Evolutionary conservation across 2,888 invertebrate species (phyloP).

Genomic region (Notodonta ziczac): DNA sequence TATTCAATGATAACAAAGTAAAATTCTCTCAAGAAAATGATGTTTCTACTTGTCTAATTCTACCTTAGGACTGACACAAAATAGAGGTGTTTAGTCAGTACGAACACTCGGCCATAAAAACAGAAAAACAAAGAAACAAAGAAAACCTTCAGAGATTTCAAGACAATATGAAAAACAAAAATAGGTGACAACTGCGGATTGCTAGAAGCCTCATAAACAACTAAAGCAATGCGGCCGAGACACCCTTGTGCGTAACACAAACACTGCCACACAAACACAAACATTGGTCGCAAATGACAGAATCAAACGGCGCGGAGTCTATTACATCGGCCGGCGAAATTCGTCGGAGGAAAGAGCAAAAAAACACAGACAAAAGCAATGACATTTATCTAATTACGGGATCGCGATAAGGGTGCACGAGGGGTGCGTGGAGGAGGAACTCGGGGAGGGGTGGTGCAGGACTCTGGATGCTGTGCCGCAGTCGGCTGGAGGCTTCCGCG

Average conservation of each 20-base stretch:
- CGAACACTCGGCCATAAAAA: too few relatives aligned
- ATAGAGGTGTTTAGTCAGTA: too few relatives aligned
- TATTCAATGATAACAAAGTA: too few relatives aligned
- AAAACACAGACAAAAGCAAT: slow-evolving; percentile 72
- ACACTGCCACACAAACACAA: slow-evolving; percentile 31
- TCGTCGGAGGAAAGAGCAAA: slow-evolving; percentile 54
- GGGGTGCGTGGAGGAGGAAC: slow-evolving; percentile 47
- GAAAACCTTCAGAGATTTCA: background rate
- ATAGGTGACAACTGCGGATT: slow-evolving; percentile 42
- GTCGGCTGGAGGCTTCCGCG: slow-evolving; percentile 49
- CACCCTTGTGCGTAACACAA: slow-evolving; percentile 34
- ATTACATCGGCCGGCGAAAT: slow-evolving; percentile 59
- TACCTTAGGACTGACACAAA: too few relatives aligned
- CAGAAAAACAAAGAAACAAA: background rate
- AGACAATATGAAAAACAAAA: slow-evolving; percentile 40
- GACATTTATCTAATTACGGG: slow-evolving; percentile 83
- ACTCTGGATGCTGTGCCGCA: slow-evolving; percentile 63
- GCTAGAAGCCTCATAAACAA: slow-evolving; percentile 43
- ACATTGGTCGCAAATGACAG: slow-evolving; percentile 49
- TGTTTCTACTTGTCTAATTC: too few relatives aligned
- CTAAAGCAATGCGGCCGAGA: slow-evolving; percentile 37
- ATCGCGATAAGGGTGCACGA: slow-evolving; percentile 72
- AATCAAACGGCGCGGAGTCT: slow-evolving; percentile 51
- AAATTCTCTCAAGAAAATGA: too few relatives aligned
- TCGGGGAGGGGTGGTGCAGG: slow-evolving; percentile 44